These are phyloP conservation scores for Microchrysa polita DNA, from an alignment of 2,888 invertebrate genomes.

Conservation along the genomic window DNA sequence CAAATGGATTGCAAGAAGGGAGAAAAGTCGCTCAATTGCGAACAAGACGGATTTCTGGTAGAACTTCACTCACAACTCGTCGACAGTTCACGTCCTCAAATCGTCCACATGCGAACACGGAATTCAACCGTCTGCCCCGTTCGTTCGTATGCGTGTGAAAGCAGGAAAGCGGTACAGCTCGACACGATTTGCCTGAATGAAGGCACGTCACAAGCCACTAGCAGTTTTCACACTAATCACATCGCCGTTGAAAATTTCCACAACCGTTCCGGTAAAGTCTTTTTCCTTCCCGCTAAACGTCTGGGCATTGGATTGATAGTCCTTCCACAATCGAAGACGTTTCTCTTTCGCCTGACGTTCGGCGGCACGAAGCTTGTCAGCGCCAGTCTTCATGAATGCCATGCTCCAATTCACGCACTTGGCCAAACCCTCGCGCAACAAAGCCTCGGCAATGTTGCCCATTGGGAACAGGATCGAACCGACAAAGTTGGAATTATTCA, in stretches of 20 bases:
- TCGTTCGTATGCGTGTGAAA: constrained; percentile 39
- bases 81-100: constrained; percentile 39
- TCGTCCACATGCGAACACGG: constrained; percentile 42
- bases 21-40: constrained; percentile 7
- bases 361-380: constrained; percentile 83
- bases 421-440: constrained; percentile 91
- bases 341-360: constrained; percentile 90
- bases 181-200: background rate
- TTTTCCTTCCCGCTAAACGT: constrained; percentile 80
- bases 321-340: constrained; percentile 88
- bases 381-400: constrained; percentile 80
- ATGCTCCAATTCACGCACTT: constrained; percentile 95
- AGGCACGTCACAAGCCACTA: constrained; percentile 66
- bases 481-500: constrained; percentile 91
- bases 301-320: constrained; percentile 81
- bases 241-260: constrained; percentile 95
- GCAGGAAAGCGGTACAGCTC: background rate
- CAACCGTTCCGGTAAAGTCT: constrained; percentile 82
- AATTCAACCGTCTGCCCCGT: constrained; percentile 23
- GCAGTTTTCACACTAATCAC: constrained; percentile 85
- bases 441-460: constrained; percentile 92
- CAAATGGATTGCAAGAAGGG: background rate
- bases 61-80: constrained; percentile 1
- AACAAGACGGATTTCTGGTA: background rate
- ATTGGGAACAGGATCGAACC: constrained; percentile 93